Evolutionary conservation across 2,797 vertebrate genomes (phyloP).

Genomic region (Channallabes apus): DNA sequence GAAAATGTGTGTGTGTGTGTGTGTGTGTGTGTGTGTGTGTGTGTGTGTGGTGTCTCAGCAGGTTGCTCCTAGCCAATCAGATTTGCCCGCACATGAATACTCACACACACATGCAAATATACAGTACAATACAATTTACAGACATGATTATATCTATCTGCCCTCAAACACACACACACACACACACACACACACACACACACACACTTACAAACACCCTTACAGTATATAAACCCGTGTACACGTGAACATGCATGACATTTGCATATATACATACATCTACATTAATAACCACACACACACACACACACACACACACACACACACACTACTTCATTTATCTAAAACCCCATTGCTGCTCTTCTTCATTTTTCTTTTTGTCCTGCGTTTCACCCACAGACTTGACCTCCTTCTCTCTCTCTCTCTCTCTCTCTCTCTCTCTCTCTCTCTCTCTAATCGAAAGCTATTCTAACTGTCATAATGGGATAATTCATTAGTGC

Average conservation of each 20-base stretch:
- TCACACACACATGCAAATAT: constrained; percentile 67
- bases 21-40: constrained; percentile 49
- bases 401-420: constrained; percentile 35
- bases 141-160: not conserved
- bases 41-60: constrained; percentile 42
- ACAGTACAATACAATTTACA: not conserved
- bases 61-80: constrained; percentile 68
- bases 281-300: constrained; percentile 13
- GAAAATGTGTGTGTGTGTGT: constrained; percentile 54
- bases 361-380: constrained; percentile 4
- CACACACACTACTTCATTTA: not conserved
- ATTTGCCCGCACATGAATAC: constrained; percentile 26
- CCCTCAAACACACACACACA: not conserved
- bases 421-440: constrained; percentile 12
- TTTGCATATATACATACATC: constrained; percentile 6
- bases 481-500: constrained; percentile 74
- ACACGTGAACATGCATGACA: not conserved
- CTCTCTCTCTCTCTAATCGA: constrained; percentile 60
- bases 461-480: constrained; percentile 64
- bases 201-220: not conserved
- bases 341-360: constrained; percentile 9
- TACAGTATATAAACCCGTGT: not conserved
- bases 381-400: not conserved
- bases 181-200: not conserved
- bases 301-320: not conserved